Evolutionary conservation across 2,888 invertebrate species (phyloP), one percentile per base, ranked within the genome.

Genomic region (Mythimna vitellina): DNA sequence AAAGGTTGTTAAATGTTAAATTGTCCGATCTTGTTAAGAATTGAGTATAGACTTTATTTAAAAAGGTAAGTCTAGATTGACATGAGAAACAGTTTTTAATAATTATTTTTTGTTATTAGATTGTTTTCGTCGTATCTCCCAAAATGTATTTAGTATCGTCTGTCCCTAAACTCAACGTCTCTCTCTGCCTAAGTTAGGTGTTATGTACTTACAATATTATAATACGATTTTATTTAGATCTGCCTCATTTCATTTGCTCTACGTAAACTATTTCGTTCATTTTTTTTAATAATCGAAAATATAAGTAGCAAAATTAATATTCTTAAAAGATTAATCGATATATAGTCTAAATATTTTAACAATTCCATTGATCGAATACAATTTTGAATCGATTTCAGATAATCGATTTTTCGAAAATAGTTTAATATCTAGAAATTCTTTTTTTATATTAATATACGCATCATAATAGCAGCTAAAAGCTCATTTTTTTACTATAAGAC

Each of bases 141-240:
- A 72, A 54, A 20, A 38, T 29, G 46, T 53, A 5, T 60, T n/a
- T 57, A 73, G 42, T 77, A 57, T 73, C 56, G 81, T 81, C 83
- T 79, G 77, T 74, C 73, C 54, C 53, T 62, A 70, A 65, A 73
- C 61, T 69, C 60, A 74, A 78, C 64, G 81, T 84, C 78, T 84
- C 81, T 77, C 61, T 78, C 61, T 65, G 65, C 51, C 58, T 81
- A 83, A 60, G 64, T 75, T 74, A 83, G 70, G 68, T 80, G 73
- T 76, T 78, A 83, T 76, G 85, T 85, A 85, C 85, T 85, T 85
- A 85, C 82, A 80, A 75, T 73, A 72, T 65, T 78, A 76, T 73
- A 57, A 65, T 66, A 72, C 66, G 66, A 65, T 75, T 79, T 71
- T 82, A 70, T 85, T 73, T 73, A 80, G 84, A 85, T 84, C 84